phyloP scores from a whole-genome alignment of 1,140 invertebrate species.

The Augochlora pura region DNA sequence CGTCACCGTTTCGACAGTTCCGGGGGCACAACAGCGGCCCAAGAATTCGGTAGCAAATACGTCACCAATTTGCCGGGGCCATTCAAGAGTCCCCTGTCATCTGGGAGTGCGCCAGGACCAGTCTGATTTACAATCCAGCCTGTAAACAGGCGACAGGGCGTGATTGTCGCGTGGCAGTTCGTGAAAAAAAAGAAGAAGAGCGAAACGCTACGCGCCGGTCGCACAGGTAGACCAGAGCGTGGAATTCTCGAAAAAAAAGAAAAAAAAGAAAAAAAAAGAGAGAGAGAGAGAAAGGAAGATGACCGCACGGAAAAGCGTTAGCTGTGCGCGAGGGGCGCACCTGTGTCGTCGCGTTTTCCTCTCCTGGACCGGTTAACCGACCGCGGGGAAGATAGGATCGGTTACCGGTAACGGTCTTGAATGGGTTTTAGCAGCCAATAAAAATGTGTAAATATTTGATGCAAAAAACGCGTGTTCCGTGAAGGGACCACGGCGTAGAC shows the following conservation, averaged over 20 bases:
- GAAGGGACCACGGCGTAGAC: not conserved
- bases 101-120: not conserved
- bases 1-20: not conserved
- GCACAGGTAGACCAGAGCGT: slow-evolving; percentile 15
- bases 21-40: not conserved
- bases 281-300: not conserved
- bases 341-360: not conserved
- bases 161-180: slow-evolving; percentile 35
- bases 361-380: slow-evolving; percentile 21
- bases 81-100: not conserved
- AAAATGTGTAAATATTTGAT: slow-evolving; percentile 76
- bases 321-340: not conserved
- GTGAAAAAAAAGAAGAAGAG: not conserved
- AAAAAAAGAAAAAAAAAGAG: not conserved
- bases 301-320: not conserved
- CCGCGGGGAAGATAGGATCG: slow-evolving; percentile 25
- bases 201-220: not conserved
- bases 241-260: not conserved
- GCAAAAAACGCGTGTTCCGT: slow-evolving; percentile 60
- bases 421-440: slow-evolving; percentile 75
- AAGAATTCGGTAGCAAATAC: not conserved
- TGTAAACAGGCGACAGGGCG: not conserved
- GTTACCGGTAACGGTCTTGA: slow-evolving; percentile 39
- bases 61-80: not conserved
- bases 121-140: slow-evolving; percentile 17